Base-by-base conservation (phyloP, 2,797 vertebrate species). In the Tapera naevia region DNA sequence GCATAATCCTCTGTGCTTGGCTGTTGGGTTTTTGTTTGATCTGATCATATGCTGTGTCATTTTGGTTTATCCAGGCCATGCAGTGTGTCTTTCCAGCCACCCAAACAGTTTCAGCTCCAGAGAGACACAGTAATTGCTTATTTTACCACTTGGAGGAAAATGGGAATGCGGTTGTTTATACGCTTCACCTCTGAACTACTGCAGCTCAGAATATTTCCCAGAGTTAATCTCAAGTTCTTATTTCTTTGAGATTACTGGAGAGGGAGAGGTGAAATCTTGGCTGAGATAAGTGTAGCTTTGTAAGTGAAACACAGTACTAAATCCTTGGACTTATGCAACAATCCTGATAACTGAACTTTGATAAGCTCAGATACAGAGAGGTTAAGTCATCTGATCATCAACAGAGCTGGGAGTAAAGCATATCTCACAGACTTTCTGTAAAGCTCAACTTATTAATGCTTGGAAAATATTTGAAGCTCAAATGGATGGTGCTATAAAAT, bases 221-320 rank as follows among this genome's bases (percentile, higher is more conserved):
- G 32, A 75, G 66, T 79, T 93, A 84, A 91, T 79, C 73, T 94
- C 8, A 82, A 93, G 53, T 81, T 51, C 17, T 81, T 61, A 75
- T 72, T 90, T 75, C 70, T 13, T 71, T 2, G 13, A 90, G 86
- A 81, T 94, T 83, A 70, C 61, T 69, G 7, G 33, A 67, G 58
- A 10, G 54, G 62, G 43, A 91, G 74, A 94, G 88, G 73, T 94
- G 86, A 86, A 91, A 84, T 62, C 89, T 58, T 75, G 61, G 58
- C 58, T 79, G 86, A 81, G 58, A 9, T 88, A 75, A 83, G 58
- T 33, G 39, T 43, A 79, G 62, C 73, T 70, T 74, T 86, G 58
- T 67, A 94, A 90, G 70, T 62, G 80, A 88, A 88, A 50, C 37
- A 39, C 4, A 10, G 23, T 33, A n/a, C 37, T 65, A n/a, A 78